Evolutionary conservation across 2,888 invertebrate genomes (phyloP), one percentile per base, ranked within the genome.

Genomic region (Venusia cambrica): DNA sequence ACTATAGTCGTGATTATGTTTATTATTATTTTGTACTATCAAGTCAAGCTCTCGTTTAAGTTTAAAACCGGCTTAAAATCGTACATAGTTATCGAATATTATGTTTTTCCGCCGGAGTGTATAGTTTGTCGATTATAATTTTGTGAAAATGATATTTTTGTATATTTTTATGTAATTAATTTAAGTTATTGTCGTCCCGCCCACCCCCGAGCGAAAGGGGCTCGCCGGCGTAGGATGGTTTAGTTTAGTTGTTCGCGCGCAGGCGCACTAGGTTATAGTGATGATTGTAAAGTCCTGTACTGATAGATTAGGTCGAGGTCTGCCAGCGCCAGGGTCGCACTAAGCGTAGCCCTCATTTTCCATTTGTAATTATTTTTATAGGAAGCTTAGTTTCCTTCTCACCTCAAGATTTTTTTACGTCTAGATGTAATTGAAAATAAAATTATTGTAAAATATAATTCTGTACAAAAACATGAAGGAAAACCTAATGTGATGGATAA

Each of bases 131-230:
- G 68, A 74, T 77, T 83, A 78, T 84, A 73, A 79, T 81, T 80
- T 85, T 81, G 83, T 85, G 84, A 79, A 84, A 81, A 85, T 80
- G 83, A 84, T 87, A 85, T 85, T 84, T 85, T 84, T 85, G 85
- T 87, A 87, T 84, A 85, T 85, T 87, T 83, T 84, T 74, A 81
- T 81, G 84, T 81, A 79, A 77, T 72, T 78, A 74, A 71, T 70
- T 76, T 78, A 83, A 81, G 84, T 83, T 83, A 77, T 81, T 81
- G n/a, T n/a, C n/a, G n/a, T n/a, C n/a, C n/a, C n/a, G n/a, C n/a
- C n/a, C n/a, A n/a, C n/a, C 72, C 58, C 62, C 65, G 57, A 54
- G 35, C 21, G 62, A 45, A 51, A 61, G 73, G 71, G 64, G 70
- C n/a, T n/a, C n/a, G n/a, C n/a, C n/a, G n/a, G 61, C 59, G 73